Percentiles rank a stretch among this genome's conserved stretches.
Conservation (phyloP, 30 jellyfish, hydroid and myxozoan genomes). For the Aurelia coerulea region DNA sequence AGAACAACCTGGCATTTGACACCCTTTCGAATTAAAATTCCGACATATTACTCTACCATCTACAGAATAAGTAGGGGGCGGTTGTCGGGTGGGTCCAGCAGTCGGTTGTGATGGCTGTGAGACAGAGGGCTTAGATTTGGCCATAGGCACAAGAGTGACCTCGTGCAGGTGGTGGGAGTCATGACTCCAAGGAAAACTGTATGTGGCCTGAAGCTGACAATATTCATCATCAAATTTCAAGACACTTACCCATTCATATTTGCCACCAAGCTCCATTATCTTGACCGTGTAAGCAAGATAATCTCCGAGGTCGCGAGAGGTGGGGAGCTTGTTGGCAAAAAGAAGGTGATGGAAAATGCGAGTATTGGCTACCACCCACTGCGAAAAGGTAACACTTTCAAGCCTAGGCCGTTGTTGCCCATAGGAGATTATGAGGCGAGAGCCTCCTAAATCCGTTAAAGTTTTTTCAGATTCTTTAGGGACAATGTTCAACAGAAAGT, state of each 20-base stretch:
- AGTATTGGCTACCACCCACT: neutral
- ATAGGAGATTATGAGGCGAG: neutral
- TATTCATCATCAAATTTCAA: conserved; percentile 2
- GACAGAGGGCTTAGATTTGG: neutral
- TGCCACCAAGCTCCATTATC: neutral
- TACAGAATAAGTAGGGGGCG: neutral
- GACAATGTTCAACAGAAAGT: no score
- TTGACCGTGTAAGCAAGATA: conserved; percentile 14
- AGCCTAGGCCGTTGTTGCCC: conserved; percentile 12
- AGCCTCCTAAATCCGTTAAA: neutral
- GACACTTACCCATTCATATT: neutral
- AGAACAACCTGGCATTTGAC: neutral
- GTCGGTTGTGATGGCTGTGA: neutral
- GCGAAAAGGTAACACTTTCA: neutral
- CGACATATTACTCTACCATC: neutral
- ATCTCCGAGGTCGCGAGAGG: neutral
- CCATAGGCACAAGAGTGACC: neutral
- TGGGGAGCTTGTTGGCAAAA: neutral
- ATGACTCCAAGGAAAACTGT: neutral
- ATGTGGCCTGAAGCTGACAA: neutral
- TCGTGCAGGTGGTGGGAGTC: conserved; percentile 8
- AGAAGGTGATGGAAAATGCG: neutral
- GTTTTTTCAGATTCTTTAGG: neutral
- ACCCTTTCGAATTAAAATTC: conserved; percentile 3
- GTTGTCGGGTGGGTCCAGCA: neutral